These are phyloP conservation scores for Crocallis elinguaria DNA, from an alignment of 2,888 invertebrate genomes.

Conservation along the genomic window DNA sequence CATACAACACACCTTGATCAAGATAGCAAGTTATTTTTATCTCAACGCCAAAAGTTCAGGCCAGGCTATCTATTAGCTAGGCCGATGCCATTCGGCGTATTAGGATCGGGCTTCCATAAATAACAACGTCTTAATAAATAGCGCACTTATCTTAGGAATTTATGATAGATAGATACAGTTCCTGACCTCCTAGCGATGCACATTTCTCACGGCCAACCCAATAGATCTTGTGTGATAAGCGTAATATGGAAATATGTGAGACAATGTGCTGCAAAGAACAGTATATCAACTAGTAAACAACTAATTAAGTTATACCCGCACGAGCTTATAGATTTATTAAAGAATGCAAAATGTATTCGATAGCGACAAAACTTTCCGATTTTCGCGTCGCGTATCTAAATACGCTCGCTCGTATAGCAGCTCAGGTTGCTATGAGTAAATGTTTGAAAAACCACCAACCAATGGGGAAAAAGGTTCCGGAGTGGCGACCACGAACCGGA, in stretches of 20 bases:
- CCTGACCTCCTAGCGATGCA: constrained; percentile 33
- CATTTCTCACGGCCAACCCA: constrained; percentile 31
- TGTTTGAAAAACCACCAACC: too few relatives aligned
- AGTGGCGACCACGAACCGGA: too few relatives aligned
- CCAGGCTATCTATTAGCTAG: constrained; percentile 1
- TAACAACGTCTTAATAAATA: constrained; percentile 24
- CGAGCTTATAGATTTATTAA: too few relatives aligned
- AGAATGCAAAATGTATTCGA: too few relatives aligned
- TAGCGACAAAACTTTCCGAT: too few relatives aligned
- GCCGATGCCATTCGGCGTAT: constrained; percentile 15
- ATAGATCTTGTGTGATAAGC: constrained; percentile 35
- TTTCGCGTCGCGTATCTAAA: too few relatives aligned
- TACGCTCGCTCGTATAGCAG: too few relatives aligned
- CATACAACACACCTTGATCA: too few relatives aligned
- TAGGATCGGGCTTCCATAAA: constrained; percentile 18
- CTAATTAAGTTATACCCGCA: too few relatives aligned
- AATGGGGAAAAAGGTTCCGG: too few relatives aligned
- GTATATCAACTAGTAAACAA: too few relatives aligned
- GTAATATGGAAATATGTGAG: constrained; percentile 18
- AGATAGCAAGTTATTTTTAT: neutral
- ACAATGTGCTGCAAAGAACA: neutral
- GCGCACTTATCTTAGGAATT: constrained; percentile 26
- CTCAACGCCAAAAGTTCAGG: constrained; percentile 10
- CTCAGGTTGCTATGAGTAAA: too few relatives aligned
- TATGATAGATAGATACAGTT: constrained; percentile 28